phyloP scores from a whole-genome alignment of 2,888 invertebrate species.

The Meganola albula region DNA sequence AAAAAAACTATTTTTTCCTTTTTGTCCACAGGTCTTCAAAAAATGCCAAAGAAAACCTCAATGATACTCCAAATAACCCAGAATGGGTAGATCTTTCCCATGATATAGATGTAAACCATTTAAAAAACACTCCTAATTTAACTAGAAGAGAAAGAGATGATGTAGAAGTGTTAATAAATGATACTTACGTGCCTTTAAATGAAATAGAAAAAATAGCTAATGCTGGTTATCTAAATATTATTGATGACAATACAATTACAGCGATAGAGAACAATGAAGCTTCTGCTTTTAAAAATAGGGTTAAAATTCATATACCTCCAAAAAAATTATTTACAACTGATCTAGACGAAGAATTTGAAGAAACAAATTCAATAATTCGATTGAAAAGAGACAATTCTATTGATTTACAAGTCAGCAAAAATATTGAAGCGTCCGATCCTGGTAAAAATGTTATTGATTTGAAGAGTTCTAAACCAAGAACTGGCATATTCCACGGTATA shows the following conservation, averaged over 20 bases:
- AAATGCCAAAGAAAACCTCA: neutral
- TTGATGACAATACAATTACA: neutral
- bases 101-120: conserved; percentile 60
- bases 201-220: conserved; percentile 22
- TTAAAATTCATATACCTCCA: too few relatives aligned
- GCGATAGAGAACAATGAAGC: too few relatives aligned
- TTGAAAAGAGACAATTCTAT: neutral
- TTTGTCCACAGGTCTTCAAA: conserved; percentile 18
- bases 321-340: too few relatives aligned
- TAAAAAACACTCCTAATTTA: conserved; percentile 35
- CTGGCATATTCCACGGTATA: too few relatives aligned
- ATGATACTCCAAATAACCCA: conserved; percentile 17
- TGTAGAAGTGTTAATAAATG: conserved; percentile 42
- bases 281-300: too few relatives aligned
- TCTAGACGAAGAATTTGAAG: too few relatives aligned
- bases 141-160: conserved; percentile 42
- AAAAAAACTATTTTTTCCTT: neutral
- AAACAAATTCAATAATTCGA: conserved; percentile 1
- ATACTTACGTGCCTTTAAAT: conserved; percentile 43
- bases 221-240: conserved; percentile 4
- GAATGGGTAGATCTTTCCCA: conserved; percentile 54
- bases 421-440: conserved; percentile 9
- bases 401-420: conserved; percentile 7
- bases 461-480: too few relatives aligned
- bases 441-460: too few relatives aligned